phyloP scores from a whole-genome alignment of 1,140 invertebrate genomes.

The fruit fly (Drosophila melanogaster) region Release_6_plus_ISO1_MT NT_037436.4:6817001-6817500 shows the following conservation, averaged over 20 bases:
- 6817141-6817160: no score
- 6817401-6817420: constrained; percentile 79
- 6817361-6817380: constrained; percentile 12
- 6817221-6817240: no score
- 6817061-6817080: constrained; percentile 62
- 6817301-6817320: constrained; percentile 63
- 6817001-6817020: constrained; percentile 71
- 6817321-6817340: constrained; percentile 76
- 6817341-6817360: constrained; percentile 67
- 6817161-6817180: no score
- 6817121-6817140: no score
- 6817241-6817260: not conserved
- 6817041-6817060: constrained; percentile 6
- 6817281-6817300: constrained; percentile 36
- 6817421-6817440: constrained; percentile 45
- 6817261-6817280: constrained; percentile 25
- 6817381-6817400: constrained; percentile 62
- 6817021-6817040: constrained; percentile 64
- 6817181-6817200: no score
- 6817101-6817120: no score
- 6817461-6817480: constrained; percentile 54
- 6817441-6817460: constrained; percentile 65
- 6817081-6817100: constrained; percentile 20
- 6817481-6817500: constrained; percentile 85
- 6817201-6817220: no score